These are phyloP conservation scores for Ceratoteleas bidentatus DNA, from an alignment of 1,140 invertebrate genomes.

Conservation along the genomic window DNA sequence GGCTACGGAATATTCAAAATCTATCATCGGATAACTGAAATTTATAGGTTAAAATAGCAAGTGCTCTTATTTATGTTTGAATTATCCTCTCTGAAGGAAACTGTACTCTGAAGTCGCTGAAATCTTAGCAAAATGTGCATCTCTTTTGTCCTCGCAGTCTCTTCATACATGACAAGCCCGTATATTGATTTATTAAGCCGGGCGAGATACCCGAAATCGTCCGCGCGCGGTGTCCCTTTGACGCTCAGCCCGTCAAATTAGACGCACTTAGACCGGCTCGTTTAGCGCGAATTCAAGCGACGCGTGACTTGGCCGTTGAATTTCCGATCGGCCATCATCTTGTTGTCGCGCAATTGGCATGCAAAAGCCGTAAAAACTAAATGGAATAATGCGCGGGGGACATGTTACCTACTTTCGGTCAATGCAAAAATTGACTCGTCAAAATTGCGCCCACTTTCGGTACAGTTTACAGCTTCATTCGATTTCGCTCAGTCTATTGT, in stretches of 20 bases:
- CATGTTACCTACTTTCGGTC: conserved; percentile 51
- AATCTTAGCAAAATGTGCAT: background rate
- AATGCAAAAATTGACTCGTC: conserved; percentile 42
- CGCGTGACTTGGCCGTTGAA: conserved; percentile 62
- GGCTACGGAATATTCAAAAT: too few relatives aligned
- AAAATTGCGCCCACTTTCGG: conserved; percentile 5
- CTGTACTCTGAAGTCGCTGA: too few relatives aligned
- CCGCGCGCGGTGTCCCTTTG: conserved; percentile 54
- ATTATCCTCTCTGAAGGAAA: too few relatives aligned
- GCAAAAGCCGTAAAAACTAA: conserved; percentile 62
- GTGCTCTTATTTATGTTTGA: too few relatives aligned
- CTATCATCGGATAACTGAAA: too few relatives aligned
- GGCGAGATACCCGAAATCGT: conserved; percentile 41
- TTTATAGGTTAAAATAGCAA: too few relatives aligned
- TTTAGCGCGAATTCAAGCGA: conserved; percentile 60
- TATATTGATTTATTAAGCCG: conserved; percentile 41
- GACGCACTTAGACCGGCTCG: conserved; percentile 59
- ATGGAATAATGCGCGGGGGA: conserved; percentile 58
- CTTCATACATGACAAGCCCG: background rate
- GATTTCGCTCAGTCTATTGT: too few relatives aligned
- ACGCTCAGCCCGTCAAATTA: conserved; percentile 55
- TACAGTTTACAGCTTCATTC: conserved; percentile 32
- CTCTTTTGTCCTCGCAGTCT: background rate
- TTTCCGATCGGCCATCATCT: conserved; percentile 57
- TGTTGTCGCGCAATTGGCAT: conserved; percentile 61